Evolutionary conservation across 2,113 vertebrate genomes (phyloP), one percentile per base, ranked within the genome.

Genomic region (Eptesicus fuscus): DNA sequence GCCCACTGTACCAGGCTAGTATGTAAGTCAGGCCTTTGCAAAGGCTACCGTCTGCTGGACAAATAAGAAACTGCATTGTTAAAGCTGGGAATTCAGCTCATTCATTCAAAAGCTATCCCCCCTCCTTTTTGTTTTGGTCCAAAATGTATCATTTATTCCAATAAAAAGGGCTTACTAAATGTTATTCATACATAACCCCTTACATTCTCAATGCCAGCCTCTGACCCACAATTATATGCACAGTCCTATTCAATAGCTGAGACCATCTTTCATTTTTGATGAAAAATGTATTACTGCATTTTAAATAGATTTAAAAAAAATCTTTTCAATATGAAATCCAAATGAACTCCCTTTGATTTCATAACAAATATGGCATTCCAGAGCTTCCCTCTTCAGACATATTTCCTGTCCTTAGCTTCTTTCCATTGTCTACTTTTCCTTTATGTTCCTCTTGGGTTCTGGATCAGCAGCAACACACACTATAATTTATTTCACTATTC

Each of bases 1-100:
- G 35, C 6, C 69, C 12, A 0, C 12, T 3, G 7, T 40, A 56
- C 10, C 16, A 42, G 40, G 12, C 32, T 67, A 2, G 10, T 79
- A 74, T 83, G 47, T 69, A 83, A 63, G 4, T 23, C 40, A 93
- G 83, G 23, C 9, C 65, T 83, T 73, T 70, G 80, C 2, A 0
- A 8, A 51, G 61, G 3, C 0, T 53, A 71, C 92, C 80, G 85
- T 90, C 95, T 95, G 47, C 78, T 91, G 96, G 78, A 20, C 63
- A 95, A 47, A 79, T 32, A 4, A 8, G 37, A 92, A 96, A 94
- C 28, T 40, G 44, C 82, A 83, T 65, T 77, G 59, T 76, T 74
- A 73, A 90, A 86, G 16, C 23, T 13, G 5, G 20, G 44, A 77
- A 35, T 9, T 6, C 2, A 51, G 16, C 8, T 90, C n/a, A 40